phyloP scores from a whole-genome alignment of 2,888 invertebrate genomes.

The Ornithoptera alexandrae region DNA sequence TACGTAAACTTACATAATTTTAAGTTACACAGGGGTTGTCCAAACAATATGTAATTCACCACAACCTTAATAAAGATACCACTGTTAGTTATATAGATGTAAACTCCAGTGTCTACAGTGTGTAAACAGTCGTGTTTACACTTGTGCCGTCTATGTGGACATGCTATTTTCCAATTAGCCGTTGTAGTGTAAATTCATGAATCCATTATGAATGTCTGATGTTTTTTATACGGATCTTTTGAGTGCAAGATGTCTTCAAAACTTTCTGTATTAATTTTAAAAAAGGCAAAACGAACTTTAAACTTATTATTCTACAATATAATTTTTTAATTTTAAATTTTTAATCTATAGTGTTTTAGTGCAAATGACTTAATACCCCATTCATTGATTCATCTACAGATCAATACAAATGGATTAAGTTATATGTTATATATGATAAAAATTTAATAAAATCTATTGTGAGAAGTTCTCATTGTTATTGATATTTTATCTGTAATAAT shows the following conservation, averaged over 20 bases:
- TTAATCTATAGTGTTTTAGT: no score
- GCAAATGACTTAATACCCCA: no score
- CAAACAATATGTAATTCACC: neutral
- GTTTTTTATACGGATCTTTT: conserved; percentile 10
- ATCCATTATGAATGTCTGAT: conserved; percentile 7
- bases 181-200: conserved; percentile 7
- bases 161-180: conserved; percentile 25
- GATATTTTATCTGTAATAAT: no score
- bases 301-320: no score
- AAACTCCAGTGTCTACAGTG: neutral
- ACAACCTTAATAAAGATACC: neutral
- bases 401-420: no score
- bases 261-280: conserved; percentile 1
- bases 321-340: no score
- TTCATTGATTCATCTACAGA: no score
- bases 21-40: neutral
- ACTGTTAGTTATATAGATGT: neutral
- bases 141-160: conserved; percentile 16
- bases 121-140: conserved; percentile 19
- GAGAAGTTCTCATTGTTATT: no score
- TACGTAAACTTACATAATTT: no score
- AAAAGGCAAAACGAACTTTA: no score
- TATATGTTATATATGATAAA: no score
- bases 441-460: no score
- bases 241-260: neutral